Percentiles rank a stretch among this genome's conserved stretches.
Evolutionary conservation across 2,888 invertebrate genomes (phyloP).

Genomic region (Tinea semifulvella): DNA sequence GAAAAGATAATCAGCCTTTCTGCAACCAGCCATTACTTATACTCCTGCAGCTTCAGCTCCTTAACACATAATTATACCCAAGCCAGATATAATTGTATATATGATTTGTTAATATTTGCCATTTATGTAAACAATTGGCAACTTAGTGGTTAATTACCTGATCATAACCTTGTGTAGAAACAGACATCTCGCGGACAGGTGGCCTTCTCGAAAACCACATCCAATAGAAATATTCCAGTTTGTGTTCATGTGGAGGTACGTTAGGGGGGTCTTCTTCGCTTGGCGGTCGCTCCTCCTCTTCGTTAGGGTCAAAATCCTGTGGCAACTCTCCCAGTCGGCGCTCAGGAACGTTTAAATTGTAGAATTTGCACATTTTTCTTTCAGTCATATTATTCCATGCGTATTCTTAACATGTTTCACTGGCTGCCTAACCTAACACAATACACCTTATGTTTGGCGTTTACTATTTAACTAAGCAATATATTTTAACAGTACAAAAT

Average conservation of each 20-base stretch:
- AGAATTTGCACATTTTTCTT: constrained; percentile 66
- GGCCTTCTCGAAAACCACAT: constrained; percentile 83
- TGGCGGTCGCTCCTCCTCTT: constrained; percentile 41
- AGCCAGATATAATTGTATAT: no score
- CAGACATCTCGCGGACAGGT: constrained; percentile 49
- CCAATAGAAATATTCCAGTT: constrained; percentile 92
- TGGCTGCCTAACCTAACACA: constrained; percentile 65
- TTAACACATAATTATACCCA: no score
- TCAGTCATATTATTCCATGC: constrained; percentile 62
- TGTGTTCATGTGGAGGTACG: constrained; percentile 87
- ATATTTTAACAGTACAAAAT: constrained; percentile 7
- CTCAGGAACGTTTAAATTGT: constrained; percentile 65
- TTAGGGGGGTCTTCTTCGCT: constrained; percentile 59
- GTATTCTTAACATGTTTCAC: constrained; percentile 58
- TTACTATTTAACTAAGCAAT: constrained; percentile 8
- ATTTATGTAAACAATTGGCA: no score
- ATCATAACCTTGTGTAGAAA: constrained; percentile 56
- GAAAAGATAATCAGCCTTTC: no score
- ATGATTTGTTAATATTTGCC: no score
- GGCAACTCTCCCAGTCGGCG: constrained; percentile 49
- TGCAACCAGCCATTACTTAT: no score
- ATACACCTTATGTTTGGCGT: constrained; percentile 34
- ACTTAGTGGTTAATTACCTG: no score
- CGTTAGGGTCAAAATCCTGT: constrained; percentile 41
- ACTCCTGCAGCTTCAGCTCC: no score